Base-by-base conservation (phyloP, 2,113 vertebrate genomes). In the Fulica atra region DNA sequence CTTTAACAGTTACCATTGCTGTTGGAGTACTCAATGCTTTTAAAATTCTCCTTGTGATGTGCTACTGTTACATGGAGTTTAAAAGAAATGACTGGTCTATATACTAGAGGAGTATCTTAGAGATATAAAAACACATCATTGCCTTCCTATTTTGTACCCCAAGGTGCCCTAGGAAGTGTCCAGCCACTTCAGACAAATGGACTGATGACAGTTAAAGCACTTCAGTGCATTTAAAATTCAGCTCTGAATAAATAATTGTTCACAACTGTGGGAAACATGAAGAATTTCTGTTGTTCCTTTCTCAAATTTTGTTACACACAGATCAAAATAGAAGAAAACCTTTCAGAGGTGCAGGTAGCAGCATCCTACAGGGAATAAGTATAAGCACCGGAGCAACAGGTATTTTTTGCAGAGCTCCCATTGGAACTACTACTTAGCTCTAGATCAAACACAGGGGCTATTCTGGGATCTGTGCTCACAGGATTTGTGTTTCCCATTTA, bases 391-490 rank as follows among this genome's bases (percentile, higher is more conserved):
- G 64, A 86, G 63, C n/a, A 92, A 93, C 9, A 63, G 31, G 24
- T 85, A 70, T 94, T 89, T 95, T 46, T 87, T 85, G 79, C 44
- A 95, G 84, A 92, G 15, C 56, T 89, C 46, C 44, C 63, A 78
- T 28, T 94, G 64, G 88, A 89, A 80, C 63, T 80, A 87, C 73
- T 82, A 50, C 53, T 82, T 85, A 86, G 42, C 65, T 89, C 72
- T 83, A 93, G 81, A 93, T 87, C 81, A 90, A 90, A 92, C 42
- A 84, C 15, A 57, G 21, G 46, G 35, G 28, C 31, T 91, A 65
- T 76, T 77, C 76, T 69, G 40, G 31, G 61, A 68, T 83, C 85
- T 68, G 36, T 35, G 54, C 36, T 93, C 73, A n/a, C 16, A 72
- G 35, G 50, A 76, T 87, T 64, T 3, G 1, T 73, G 31, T 69